These are phyloP conservation scores for Aphelenchoides fujianensis DNA, from an alignment of 1,140 invertebrate genomes.

Conservation along the genomic window DNA sequence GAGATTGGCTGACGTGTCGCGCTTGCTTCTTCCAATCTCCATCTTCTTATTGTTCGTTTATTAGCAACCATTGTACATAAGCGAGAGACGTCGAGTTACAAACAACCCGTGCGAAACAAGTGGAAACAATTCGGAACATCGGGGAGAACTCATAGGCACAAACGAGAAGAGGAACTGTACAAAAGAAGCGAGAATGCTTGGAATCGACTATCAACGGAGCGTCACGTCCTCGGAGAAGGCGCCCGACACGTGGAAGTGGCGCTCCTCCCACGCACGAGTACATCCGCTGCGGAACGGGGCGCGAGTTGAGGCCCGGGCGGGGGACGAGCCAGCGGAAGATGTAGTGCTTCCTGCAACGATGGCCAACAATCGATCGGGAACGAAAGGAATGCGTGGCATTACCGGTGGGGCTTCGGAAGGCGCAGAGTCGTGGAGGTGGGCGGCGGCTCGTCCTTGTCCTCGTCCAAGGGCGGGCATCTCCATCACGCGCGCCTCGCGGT, in stretches of 20 bases:
- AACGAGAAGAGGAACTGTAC: not conserved
- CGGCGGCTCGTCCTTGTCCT: not conserved
- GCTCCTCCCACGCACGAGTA: constrained; percentile 26
- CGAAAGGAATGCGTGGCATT: not conserved
- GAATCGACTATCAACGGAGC: constrained; percentile 15
- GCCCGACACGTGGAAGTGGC: constrained; percentile 17
- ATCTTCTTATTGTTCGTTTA: too few relatives aligned
- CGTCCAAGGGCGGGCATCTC: not conserved
- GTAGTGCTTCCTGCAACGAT: constrained; percentile 24
- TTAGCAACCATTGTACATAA: too few relatives aligned
- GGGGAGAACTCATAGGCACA: too few relatives aligned
- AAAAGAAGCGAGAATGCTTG: not conserved
- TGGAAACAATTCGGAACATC: not conserved
- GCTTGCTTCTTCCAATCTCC: too few relatives aligned
- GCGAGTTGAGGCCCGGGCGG: constrained; percentile 20
- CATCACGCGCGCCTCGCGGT: not conserved
- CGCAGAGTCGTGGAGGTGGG: not conserved
- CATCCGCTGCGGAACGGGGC: constrained; percentile 24
- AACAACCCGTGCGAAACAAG: not conserved
- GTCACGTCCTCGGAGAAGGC: constrained; percentile 20
- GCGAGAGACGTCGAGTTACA: too few relatives aligned
- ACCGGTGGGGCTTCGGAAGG: constrained; percentile 12
- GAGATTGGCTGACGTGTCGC: too few relatives aligned
- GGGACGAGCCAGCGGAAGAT: constrained; percentile 24
- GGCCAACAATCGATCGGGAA: not conserved